Conservation (phyloP, 2,888 invertebrate species). For the Acronicta psi region DNA sequence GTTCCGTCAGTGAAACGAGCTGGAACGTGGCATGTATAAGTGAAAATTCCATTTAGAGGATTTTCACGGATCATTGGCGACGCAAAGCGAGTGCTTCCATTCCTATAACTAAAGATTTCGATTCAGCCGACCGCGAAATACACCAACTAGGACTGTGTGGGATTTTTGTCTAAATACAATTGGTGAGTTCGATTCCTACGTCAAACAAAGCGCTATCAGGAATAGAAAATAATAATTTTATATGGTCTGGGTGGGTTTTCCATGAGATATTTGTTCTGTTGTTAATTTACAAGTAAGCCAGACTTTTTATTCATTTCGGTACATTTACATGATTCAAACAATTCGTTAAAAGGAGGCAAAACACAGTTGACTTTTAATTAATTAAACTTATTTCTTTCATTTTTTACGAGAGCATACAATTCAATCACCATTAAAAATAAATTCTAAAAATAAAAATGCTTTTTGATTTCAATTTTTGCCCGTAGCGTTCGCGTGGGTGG, state of each 20-base stretch:
- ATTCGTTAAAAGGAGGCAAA: no score
- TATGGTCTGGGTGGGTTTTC: no score
- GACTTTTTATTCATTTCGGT: no score
- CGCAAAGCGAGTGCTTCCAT: conserved; percentile 51
- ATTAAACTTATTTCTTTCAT: no score
- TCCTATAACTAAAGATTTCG: conserved; percentile 55
- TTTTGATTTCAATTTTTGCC: conserved; percentile 1
- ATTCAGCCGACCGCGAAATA: conserved; percentile 49
- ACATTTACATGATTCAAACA: no score
- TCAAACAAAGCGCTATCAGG: no score
- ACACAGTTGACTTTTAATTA: no score
- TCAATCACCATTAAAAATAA: background rate
- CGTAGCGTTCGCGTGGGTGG: background rate
- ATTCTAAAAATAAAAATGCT: background rate
- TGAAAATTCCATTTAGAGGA: conserved; percentile 61
- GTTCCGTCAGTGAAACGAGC: conserved; percentile 47
- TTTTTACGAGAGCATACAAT: no score
- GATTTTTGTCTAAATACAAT: background rate
- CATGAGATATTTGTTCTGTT: no score
- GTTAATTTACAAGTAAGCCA: no score
- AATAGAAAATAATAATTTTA: no score
- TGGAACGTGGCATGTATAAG: conserved; percentile 49
- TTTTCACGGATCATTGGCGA: conserved; percentile 61
- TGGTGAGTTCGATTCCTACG: no score
- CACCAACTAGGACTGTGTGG: conserved; percentile 16